Percentiles rank a stretch among this genome's conserved stretches.
Conservation (phyloP, 1,140 invertebrate genomes). For the Caenorhabditis latens region DNA sequence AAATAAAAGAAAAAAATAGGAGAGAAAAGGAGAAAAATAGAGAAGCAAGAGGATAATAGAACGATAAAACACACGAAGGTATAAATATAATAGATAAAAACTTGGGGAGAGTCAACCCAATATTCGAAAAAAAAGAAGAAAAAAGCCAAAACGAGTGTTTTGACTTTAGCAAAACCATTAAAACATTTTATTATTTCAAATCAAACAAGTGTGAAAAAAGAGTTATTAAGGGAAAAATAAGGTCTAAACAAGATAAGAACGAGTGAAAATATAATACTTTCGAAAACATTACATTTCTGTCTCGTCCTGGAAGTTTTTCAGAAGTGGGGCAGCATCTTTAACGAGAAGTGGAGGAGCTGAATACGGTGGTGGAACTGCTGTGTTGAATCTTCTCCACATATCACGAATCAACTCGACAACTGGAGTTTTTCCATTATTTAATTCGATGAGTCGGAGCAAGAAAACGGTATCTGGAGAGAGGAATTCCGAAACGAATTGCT, state of each 20-base stretch:
- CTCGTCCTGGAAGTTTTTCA: slow-evolving; percentile 47
- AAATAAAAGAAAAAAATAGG: neutral
- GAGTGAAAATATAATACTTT: neutral
- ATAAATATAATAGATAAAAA: neutral
- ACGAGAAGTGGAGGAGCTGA: slow-evolving; percentile 44
- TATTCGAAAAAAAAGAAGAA: neutral
- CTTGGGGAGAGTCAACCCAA: slow-evolving; percentile 17
- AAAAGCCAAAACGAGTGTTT: slow-evolving; percentile 34
- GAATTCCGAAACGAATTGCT: slow-evolving; percentile 72
- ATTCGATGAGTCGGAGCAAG: slow-evolving; percentile 73
- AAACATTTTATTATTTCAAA: slow-evolving; percentile 44
- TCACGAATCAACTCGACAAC: slow-evolving; percentile 69
- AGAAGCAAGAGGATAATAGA: neutral
- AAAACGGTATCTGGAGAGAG: slow-evolving; percentile 78
- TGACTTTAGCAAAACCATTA: slow-evolving; percentile 13
- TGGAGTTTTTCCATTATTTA: slow-evolving; percentile 72
- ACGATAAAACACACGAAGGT: neutral
- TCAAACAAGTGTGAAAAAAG: slow-evolving; percentile 14
- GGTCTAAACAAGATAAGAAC: slow-evolving; percentile 24
- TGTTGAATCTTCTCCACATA: slow-evolving; percentile 63
- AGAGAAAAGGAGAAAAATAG: neutral
- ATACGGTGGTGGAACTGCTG: slow-evolving; percentile 49
- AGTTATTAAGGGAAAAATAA: slow-evolving; percentile 38
- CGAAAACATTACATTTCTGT: slow-evolving; percentile 28
- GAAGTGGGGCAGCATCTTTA: slow-evolving; percentile 34